Evolutionary conservation across 2,797 vertebrate genomes (phyloP).

Genomic region (Eulemur rubriventer): DNA sequence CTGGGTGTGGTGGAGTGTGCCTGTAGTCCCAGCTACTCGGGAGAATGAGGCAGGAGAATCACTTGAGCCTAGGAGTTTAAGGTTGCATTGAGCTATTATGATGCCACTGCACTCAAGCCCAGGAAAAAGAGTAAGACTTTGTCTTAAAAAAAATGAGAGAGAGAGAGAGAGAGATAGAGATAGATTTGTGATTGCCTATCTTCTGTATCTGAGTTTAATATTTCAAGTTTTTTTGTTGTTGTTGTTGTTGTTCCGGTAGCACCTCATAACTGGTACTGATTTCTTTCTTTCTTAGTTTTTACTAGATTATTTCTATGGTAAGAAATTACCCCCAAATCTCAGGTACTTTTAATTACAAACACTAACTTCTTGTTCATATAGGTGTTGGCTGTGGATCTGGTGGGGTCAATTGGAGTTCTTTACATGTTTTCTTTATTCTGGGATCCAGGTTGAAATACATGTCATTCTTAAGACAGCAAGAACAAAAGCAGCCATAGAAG

Average conservation of each 20-base stretch:
- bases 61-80: not conserved
- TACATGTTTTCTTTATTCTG: not conserved
- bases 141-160: not conserved
- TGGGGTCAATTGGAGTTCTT: not conserved
- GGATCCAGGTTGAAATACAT: not conserved
- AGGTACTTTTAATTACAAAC: not conserved
- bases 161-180: not conserved
- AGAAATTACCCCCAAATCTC: not conserved
- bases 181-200: not conserved
- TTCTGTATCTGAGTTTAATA: not conserved
- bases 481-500: not conserved
- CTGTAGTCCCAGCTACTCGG: not conserved
- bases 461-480: not conserved
- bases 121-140: not conserved
- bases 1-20: not conserved
- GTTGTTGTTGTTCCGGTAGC: not conserved
- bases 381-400: not conserved
- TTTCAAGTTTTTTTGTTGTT: not conserved
- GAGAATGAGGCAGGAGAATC: not conserved
- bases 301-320: not conserved
- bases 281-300: not conserved
- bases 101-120: not conserved
- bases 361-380: not conserved
- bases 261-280: not conserved
- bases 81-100: not conserved